Evolutionary conservation across 2,113 vertebrate species (phyloP), one percentile per base, ranked within the genome.

Genomic region (Apeltes quadracus): DNA sequence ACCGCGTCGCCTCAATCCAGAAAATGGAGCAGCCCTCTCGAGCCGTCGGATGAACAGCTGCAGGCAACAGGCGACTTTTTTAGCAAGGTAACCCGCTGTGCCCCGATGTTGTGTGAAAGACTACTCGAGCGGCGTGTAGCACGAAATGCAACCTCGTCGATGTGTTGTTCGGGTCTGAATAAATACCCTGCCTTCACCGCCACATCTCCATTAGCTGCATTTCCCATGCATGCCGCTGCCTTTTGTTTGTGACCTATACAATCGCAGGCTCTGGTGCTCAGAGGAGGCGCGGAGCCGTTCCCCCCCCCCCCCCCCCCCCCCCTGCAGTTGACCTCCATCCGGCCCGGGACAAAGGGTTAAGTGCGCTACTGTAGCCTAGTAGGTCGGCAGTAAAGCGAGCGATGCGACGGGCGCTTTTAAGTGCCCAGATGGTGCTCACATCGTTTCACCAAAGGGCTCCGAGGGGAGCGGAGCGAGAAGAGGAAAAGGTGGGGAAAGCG

Each of bases 341-440:
- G 16, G 56, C 20, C n/a, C 5, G 5, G 39, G 57, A 50, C 61
- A 71, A 80, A 78, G 69, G 48, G 61, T 61, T 58, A 72, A 84
- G 15, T 59, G 59, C 48, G 34, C 54, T 25, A 22, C 76, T 71
- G 72, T 65, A 69, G 44, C 56, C 57, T 51, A 61, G 48, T 59
- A 69, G 71, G 57, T 67, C 78, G 81, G 74, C 63, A 75, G 78
- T 44, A 71, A 78, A 69, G 77, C 76, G 64, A 81, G 78, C 79
- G 76, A 86, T 84, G 77, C 84, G 84, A 88, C 79, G 85, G 82
- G 72, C 76, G 82, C 85, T 87, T 5, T 75, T 85, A 84, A 90
- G 91, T 85, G 88, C 81, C 73, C 92, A 94, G 92, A 93, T 93
- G 93, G 92, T 93, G 91, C 80, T 91, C 92, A 89, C 84, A 87